phyloP scores from a whole-genome alignment of 2,888 invertebrate genomes.

The Volucella zonaria region DNA sequence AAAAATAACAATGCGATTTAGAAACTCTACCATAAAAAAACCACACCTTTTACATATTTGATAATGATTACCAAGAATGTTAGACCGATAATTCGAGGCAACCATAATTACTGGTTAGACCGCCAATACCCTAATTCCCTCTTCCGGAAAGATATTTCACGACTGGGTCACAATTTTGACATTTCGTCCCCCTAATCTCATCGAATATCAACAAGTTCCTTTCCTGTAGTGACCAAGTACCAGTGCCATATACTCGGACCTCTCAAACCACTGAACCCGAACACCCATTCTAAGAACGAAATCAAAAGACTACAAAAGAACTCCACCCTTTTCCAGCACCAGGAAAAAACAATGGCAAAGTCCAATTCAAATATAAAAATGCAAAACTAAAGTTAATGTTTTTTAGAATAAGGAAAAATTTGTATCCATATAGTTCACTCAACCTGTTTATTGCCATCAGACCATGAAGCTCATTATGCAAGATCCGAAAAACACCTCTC shows the following conservation, averaged over 20 bases:
- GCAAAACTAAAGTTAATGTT: conserved; percentile 1
- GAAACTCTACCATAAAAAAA: no score
- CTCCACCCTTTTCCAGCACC: conserved; percentile 2
- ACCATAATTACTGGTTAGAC: no score
- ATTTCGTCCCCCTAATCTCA: conserved; percentile 25
- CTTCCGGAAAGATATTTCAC: no score
- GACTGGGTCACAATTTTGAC: background rate
- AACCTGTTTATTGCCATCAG: conserved; percentile 64
- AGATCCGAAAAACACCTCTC: conserved; percentile 30
- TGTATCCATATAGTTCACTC: conserved; percentile 58
- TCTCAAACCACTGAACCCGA: conserved; percentile 48
- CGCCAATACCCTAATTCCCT: no score
- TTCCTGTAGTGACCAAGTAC: conserved; percentile 31
- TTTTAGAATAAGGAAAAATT: conserved; percentile 2
- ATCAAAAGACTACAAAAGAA: background rate
- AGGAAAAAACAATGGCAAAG: background rate
- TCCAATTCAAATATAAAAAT: background rate
- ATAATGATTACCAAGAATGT: no score
- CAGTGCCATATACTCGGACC: background rate
- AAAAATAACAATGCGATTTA: no score
- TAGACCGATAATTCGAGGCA: no score
- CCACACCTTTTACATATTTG: no score
- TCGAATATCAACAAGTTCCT: conserved; percentile 40
- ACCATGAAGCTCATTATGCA: conserved; percentile 69
- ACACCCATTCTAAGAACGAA: conserved; percentile 33